Evolutionary conservation across 2,888 invertebrate genomes (phyloP), one percentile per base, ranked within the genome.

Genomic region (Ctena decussata): DNA sequence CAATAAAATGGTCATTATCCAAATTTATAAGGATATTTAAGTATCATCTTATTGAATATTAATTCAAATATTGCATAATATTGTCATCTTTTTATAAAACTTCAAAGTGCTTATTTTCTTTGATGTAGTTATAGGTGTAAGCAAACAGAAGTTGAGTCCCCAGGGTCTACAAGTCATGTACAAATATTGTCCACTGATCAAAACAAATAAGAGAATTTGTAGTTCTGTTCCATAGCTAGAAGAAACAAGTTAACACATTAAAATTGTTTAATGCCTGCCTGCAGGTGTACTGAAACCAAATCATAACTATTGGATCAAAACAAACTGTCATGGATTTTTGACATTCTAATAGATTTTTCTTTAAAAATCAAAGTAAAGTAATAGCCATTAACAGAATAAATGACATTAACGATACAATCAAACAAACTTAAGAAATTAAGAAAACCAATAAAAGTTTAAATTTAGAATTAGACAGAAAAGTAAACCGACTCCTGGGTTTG

Each of bases 81-180:
- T n/a, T 65, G 65, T 65, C 65, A 65, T 65, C 65, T 65, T 65
- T 60, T 65, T 24, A 35, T 35, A 65, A n/a, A 3, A 65, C 65
- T 35, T 65, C 65, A 65, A 65, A 65, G 65, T 11, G 32, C 32
- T 32, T 53, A 3, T 21, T 35, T 35, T 32, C 65, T 65, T 65
- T 65, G 65, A 65, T 18, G 35, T 35, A 18, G 21, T 24, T 21
- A 0, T 65, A 65, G 65, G 65, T 65, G 65, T 65, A 35, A 65
- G 35, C 27, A 65, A 1, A 65, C 65, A 65, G 15, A 41, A 41
- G 41, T 41, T 41, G 41, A 11, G n/a, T 27, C 65, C 65, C 18
- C 24, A 65, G 35, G 65, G 65, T 6, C 18, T 27, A 8, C 24
- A n/a, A n/a, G 21, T 8, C 18, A 3, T 65, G 65, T 21, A 35